A percentile compares a stretch with the other conserved stretches of the same genome.
Conservation (phyloP, 2,888 invertebrate species). For the Glaucopsyche alexis region DNA sequence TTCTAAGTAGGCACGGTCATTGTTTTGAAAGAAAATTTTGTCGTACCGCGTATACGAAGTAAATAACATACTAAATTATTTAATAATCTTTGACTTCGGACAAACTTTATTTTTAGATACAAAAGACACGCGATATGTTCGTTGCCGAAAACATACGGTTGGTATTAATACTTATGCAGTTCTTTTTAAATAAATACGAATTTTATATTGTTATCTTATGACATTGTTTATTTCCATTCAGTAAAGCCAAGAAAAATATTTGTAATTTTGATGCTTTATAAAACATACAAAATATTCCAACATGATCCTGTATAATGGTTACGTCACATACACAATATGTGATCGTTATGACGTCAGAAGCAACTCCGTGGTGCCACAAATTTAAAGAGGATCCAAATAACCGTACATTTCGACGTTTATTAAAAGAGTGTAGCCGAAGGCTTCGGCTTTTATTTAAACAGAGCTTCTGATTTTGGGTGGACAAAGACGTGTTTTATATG, state of each 20-base stretch:
- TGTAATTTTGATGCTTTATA: too few relatives aligned
- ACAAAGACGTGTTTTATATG: background rate
- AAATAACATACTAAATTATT: background rate
- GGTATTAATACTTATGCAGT: background rate
- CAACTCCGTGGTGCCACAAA: background rate
- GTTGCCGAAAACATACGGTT: background rate
- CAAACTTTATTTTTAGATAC: background rate
- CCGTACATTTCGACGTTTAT: background rate
- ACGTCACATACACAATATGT: background rate
- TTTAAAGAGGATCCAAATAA: constrained; percentile 3
- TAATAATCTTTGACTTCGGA: background rate
- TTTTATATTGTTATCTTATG: background rate
- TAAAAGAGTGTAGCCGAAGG: constrained; percentile 7
- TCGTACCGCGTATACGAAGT: background rate
- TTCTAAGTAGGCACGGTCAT: background rate
- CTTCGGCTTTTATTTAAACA: background rate
- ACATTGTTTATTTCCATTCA: background rate
- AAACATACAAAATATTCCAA: background rate
- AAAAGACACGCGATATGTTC: background rate
- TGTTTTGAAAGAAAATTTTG: constrained; percentile 1
- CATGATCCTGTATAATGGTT: background rate
- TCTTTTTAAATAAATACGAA: background rate
- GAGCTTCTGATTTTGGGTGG: background rate
- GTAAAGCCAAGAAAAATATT: too few relatives aligned
- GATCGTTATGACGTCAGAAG: background rate